phyloP scores from a whole-genome alignment of 2,888 invertebrate species.

The Synergus japonicus region DNA sequence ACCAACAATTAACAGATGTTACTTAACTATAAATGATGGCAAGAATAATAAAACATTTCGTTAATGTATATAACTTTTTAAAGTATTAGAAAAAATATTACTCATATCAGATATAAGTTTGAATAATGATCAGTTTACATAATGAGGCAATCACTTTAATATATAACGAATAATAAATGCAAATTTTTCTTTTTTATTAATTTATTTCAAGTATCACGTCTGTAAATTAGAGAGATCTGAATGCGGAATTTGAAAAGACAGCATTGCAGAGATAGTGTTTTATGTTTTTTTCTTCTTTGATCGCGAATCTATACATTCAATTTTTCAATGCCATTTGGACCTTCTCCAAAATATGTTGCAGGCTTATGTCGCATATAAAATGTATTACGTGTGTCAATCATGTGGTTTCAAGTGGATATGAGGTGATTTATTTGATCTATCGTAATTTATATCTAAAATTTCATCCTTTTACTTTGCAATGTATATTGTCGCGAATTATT shows the following conservation, averaged over 20 bases:
- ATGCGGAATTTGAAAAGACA: background rate
- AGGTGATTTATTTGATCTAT: background rate
- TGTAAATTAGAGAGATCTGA: background rate
- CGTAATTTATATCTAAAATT: background rate
- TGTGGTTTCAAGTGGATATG: background rate
- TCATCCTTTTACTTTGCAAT: background rate
- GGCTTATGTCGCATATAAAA: background rate
- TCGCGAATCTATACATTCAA: background rate
- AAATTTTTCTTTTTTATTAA: no score
- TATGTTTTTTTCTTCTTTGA: constrained; percentile 3
- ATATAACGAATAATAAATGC: no score
- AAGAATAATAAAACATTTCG: no score
- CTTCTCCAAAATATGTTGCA: background rate
- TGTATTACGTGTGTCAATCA: constrained; percentile 8
- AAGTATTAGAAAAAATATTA: no score
- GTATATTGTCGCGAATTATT: background rate
- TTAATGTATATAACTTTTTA: no score
- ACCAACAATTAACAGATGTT: background rate
- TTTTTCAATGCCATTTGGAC: constrained; percentile 28
- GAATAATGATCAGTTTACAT: no score
- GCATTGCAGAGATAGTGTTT: constrained; percentile 13
- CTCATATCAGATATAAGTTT: no score
- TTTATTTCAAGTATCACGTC: no score
- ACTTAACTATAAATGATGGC: no score
- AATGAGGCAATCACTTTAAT: no score